These are phyloP conservation scores for Fratercula arctica DNA, from an alignment of 2,797 vertebrate genomes.

Conservation along the genomic window DNA sequence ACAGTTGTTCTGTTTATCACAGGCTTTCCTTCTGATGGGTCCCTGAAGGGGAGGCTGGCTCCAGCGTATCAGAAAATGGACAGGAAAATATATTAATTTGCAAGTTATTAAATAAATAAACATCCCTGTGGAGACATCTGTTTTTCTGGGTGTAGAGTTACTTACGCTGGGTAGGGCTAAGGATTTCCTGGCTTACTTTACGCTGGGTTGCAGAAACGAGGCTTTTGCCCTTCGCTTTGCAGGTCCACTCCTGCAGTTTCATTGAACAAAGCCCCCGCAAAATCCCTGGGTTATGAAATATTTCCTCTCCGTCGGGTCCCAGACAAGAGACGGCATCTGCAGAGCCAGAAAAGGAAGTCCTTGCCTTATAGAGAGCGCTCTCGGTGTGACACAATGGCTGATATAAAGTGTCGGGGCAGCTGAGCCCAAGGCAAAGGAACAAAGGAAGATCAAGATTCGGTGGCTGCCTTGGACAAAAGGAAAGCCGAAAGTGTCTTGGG, in stretches of 20 bases:
- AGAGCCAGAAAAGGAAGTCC: conserved; percentile 71
- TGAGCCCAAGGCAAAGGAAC: conserved; percentile 52
- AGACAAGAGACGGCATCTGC: conserved; percentile 66
- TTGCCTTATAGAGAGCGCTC: conserved; percentile 69
- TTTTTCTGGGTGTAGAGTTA: conserved; percentile 61
- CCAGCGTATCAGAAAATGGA: not conserved
- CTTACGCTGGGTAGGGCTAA: conserved; percentile 10
- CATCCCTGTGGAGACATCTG: conserved; percentile 31
- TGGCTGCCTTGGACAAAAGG: not conserved
- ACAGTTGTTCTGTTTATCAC: not conserved
- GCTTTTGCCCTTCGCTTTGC: not conserved
- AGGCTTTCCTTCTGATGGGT: not conserved
- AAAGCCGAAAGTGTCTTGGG: not conserved
- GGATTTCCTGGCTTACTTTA: conserved; percentile 47
- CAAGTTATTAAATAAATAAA: conserved; percentile 58
- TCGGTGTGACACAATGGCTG: conserved; percentile 68
- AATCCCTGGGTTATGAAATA: conserved; percentile 54
- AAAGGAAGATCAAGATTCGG: conserved; percentile 45
- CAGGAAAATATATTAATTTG: conserved; percentile 44
- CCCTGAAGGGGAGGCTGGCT: not conserved
- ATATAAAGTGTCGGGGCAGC: conserved; percentile 64
- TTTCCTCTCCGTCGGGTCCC: conserved; percentile 46
- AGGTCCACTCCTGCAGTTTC: not conserved
- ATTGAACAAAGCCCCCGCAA: conserved; percentile 42
- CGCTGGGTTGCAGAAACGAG: not conserved